A percentile compares a stretch with the other conserved stretches of the same genome.
Evolutionary conservation across 1,140 invertebrate genomes (phyloP).

Genomic region (Dinoponera quadriceps): DNA sequence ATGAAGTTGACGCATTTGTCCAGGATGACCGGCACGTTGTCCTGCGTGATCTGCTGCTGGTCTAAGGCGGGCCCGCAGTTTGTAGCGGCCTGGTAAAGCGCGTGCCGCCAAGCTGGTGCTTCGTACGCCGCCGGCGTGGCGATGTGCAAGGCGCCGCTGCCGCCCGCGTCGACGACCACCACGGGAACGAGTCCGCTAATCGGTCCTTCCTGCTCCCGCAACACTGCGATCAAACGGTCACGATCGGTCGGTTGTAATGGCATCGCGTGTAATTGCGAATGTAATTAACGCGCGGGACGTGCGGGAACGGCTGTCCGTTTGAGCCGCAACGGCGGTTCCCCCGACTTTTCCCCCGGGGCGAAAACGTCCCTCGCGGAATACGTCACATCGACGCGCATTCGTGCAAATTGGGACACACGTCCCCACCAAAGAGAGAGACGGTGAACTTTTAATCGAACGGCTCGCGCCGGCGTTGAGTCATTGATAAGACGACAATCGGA

Average conservation of each 20-base stretch:
- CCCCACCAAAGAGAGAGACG: not conserved
- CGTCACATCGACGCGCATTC: not conserved
- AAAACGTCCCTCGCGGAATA: too few relatives aligned
- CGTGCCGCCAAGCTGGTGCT: conserved; percentile 88
- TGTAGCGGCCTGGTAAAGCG: conserved; percentile 90
- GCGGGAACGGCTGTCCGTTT: too few relatives aligned
- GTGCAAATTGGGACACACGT: not conserved
- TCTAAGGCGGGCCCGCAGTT: conserved; percentile 91
- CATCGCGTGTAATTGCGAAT: not conserved
- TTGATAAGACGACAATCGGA: conserved; percentile 27
- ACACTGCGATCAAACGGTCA: conserved; percentile 67
- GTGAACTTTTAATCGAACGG: not conserved
- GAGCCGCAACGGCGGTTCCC: too few relatives aligned
- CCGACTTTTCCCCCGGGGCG: too few relatives aligned
- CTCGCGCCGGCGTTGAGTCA: conserved; percentile 15
- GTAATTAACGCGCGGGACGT: not conserved
- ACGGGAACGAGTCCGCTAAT: conserved; percentile 75
- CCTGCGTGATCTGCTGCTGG: conserved; percentile 94
- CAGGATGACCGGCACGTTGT: conserved; percentile 94
- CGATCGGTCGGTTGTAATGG: not conserved
- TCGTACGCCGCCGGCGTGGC: conserved; percentile 79
- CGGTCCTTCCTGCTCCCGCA: conserved; percentile 81
- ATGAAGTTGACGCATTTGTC: conserved; percentile 96
- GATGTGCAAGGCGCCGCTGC: conserved; percentile 79
- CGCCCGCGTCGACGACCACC: conserved; percentile 79